These are phyloP conservation scores for Gonioctena quinquepunctata DNA, from an alignment of 1,140 invertebrate species.

Conservation along the genomic window DNA sequence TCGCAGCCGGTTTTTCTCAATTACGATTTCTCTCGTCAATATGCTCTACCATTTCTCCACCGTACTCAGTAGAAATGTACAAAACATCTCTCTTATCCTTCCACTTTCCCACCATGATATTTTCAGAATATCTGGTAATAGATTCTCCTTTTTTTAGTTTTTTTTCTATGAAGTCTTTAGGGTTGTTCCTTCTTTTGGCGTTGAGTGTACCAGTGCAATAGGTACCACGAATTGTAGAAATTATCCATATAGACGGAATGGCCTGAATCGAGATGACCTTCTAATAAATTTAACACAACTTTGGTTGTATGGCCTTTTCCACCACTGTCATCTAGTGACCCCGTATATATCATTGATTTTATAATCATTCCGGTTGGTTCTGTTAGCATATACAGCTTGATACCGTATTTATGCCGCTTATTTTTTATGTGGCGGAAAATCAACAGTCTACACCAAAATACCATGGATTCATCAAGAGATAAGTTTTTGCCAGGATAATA, in stretches of 20 bases:
- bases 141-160: constrained; percentile 48
- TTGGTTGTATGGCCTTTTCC: constrained; percentile 36
- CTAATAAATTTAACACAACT: constrained; percentile 43
- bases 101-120: constrained; percentile 21
- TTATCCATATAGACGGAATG: constrained; percentile 15
- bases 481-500: constrained; percentile 34
- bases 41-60: constrained; percentile 1
- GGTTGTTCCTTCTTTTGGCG: constrained; percentile 24
- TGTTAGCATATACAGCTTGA: constrained; percentile 27
- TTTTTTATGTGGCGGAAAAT: constrained; percentile 28
- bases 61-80: background rate
- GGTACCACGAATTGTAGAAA: constrained; percentile 27
- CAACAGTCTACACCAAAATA: constrained; percentile 26
- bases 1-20: constrained; percentile 39
- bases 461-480: constrained; percentile 41
- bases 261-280: constrained; percentile 33
- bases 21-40: constrained; percentile 23
- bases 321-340: background rate
- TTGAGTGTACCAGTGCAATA: constrained; percentile 48
- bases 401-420: constrained; percentile 25
- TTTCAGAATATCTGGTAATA: constrained; percentile 37
- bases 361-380: constrained; percentile 13
- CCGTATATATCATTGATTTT: constrained; percentile 18
- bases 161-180: constrained; percentile 18
- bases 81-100: background rate